Evolutionary conservation across 2,888 invertebrate genomes (phyloP).

Genomic region (Perdita meconis): DNA sequence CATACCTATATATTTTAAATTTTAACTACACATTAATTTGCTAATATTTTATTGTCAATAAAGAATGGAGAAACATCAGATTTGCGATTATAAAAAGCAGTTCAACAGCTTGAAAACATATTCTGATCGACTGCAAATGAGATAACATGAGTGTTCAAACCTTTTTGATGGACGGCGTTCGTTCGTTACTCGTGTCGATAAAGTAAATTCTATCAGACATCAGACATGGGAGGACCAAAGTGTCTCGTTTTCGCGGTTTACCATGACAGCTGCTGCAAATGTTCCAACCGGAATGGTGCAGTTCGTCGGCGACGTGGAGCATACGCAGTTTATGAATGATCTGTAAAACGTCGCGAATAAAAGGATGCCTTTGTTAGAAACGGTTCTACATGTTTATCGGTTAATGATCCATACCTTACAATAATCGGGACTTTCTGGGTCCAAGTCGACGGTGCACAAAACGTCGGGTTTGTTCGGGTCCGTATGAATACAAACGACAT

Average conservation of each 20-base stretch:
- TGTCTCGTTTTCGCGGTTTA: slow-evolving; percentile 87
- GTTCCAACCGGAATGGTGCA: slow-evolving; percentile 99
- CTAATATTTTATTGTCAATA: no score
- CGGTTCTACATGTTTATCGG: no score
- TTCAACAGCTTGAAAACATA: no score
- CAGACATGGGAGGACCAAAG: slow-evolving; percentile 93
- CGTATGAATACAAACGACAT: slow-evolving; percentile 95
- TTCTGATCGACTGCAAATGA: no score
- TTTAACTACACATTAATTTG: no score
- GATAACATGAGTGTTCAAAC: no score
- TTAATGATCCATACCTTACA: slow-evolving; percentile 87
- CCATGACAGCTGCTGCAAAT: slow-evolving; percentile 96
- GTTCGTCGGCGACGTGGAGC: slow-evolving; percentile 91
- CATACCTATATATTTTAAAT: no score
- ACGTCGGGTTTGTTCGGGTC: slow-evolving; percentile 92
- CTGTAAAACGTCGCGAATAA: slow-evolving; percentile 84
- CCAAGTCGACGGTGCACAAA: slow-evolving; percentile 95
- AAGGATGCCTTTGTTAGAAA: no score
- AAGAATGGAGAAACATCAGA: no score
- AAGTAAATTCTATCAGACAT: slow-evolving; percentile 93
- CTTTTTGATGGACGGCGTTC: slow-evolving; percentile 90
- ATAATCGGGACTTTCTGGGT: slow-evolving; percentile 93
- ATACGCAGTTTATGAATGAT: slow-evolving; percentile 94
- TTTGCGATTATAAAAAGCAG: no score
- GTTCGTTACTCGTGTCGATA: slow-evolving; percentile 91